phyloP scores from a whole-genome alignment of 2,113 vertebrate species.

The Garra rufa region DNA sequence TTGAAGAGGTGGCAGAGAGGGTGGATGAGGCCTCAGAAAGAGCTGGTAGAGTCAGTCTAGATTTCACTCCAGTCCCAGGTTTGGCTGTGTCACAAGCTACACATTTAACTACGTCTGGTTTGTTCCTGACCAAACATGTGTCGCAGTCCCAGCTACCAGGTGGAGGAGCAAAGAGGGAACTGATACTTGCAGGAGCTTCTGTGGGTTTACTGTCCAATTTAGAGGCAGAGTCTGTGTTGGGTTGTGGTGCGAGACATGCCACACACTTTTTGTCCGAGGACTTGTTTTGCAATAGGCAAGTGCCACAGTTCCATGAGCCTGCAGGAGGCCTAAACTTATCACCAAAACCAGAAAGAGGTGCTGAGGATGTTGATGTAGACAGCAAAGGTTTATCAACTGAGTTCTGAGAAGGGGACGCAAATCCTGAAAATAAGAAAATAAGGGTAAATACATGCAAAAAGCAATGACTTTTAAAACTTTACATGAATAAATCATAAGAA shows the following conservation, averaged over 20 bases:
- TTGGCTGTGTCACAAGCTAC: slow-evolving; percentile 94
- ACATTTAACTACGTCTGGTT: slow-evolving; percentile 89
- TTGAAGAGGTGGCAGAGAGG: slow-evolving; percentile 46
- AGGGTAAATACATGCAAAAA: not conserved
- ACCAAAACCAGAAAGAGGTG: slow-evolving; percentile 72
- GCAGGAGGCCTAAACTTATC: slow-evolving; percentile 78
- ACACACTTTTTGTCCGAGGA: slow-evolving; percentile 80
- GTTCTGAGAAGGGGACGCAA: slow-evolving; percentile 72
- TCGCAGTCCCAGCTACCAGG: slow-evolving; percentile 93
- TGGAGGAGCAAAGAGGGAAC: slow-evolving; percentile 82
- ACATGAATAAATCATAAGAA: too few species aligned
- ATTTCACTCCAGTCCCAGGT: slow-evolving; percentile 89
- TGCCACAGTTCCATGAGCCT: slow-evolving; percentile 82
- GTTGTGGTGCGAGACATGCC: slow-evolving; percentile 79
- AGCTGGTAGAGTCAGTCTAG: slow-evolving; percentile 78
- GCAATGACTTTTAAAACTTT: slow-evolving; percentile 1
- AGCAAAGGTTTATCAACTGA: slow-evolving; percentile 67
- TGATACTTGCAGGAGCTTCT: slow-evolving; percentile 53
- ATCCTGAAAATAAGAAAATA: slow-evolving; percentile 73
- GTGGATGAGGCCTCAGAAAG: slow-evolving; percentile 16
- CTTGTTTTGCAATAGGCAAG: slow-evolving; percentile 82
- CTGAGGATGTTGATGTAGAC: slow-evolving; percentile 69
- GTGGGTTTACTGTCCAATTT: slow-evolving; percentile 66
- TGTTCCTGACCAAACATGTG: slow-evolving; percentile 94
- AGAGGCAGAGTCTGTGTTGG: slow-evolving; percentile 66